phyloP scores from a whole-genome alignment of 2,797 vertebrate species.

The Poeciliopsis gracilis region DNA sequence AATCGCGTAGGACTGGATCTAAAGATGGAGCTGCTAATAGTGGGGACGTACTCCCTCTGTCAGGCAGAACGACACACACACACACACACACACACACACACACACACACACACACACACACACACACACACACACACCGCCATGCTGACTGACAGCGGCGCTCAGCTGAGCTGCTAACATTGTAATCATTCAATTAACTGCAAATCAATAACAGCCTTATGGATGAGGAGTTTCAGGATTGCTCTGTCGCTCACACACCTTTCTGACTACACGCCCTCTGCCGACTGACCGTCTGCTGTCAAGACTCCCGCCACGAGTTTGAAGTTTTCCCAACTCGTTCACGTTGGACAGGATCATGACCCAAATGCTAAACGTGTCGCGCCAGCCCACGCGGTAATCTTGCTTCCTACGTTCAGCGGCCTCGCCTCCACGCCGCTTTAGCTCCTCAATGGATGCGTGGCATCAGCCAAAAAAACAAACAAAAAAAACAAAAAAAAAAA shows the following conservation, averaged over 20 bases:
- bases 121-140: not conserved
- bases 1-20: not conserved
- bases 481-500: no score
- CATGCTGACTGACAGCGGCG: conserved; percentile 40
- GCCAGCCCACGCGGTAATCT: conserved; percentile 34
- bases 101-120: not conserved
- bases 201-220: conserved; percentile 60
- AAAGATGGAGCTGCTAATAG: not conserved
- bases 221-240: conserved; percentile 48
- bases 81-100: not conserved
- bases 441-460: conserved; percentile 60
- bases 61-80: not conserved
- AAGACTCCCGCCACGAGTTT: not conserved
- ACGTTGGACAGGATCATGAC: not conserved
- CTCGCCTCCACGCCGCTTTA: conserved; percentile 51
- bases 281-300: not conserved
- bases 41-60: not conserved
- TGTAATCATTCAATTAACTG: conserved; percentile 63
- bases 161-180: conserved; percentile 44
- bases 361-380: conserved; percentile 14
- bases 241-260: conserved; percentile 39
- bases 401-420: conserved; percentile 5
- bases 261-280: not conserved
- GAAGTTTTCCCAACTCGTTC: not conserved
- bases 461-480: conserved; percentile 36